phyloP scores from a whole-genome alignment of 2,888 invertebrate species.

The Rhaphigaster nebulosa region DNA sequence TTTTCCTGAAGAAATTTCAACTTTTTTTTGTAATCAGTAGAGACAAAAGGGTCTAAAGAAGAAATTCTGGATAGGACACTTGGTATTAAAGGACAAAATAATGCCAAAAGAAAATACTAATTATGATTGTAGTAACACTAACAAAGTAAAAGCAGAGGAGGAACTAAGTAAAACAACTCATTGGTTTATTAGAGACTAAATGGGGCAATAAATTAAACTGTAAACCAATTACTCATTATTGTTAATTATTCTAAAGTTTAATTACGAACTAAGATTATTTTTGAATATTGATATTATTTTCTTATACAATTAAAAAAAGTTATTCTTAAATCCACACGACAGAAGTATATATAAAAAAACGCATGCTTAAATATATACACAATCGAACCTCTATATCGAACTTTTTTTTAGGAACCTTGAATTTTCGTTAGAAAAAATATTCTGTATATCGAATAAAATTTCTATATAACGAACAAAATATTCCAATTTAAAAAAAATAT shows the following conservation, averaged over 20 bases:
- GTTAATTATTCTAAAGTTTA: background rate
- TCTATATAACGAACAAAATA: too few relatives aligned
- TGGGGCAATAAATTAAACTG: background rate
- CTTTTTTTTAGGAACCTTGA: too few relatives aligned
- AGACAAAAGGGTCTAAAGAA: background rate
- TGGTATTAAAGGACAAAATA: background rate
- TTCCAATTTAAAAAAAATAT: too few relatives aligned
- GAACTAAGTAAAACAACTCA: too few relatives aligned
- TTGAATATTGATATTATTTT: background rate
- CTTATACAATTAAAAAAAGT: too few relatives aligned
- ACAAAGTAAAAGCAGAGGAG: background rate
- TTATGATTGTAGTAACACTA: background rate
- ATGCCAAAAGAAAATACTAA: background rate
- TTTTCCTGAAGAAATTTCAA: constrained; percentile 9
- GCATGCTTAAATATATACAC: too few relatives aligned
- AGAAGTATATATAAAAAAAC: too few relatives aligned
- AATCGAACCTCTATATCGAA: too few relatives aligned
- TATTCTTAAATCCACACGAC: too few relatives aligned
- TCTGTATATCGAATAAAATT: too few relatives aligned
- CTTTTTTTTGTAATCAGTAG: background rate
- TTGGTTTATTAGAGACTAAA: background rate
- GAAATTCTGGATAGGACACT: background rate
- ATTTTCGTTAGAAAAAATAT: too few relatives aligned
- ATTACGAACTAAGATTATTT: background rate
- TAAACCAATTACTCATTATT: background rate